Evolutionary conservation across 2,113 vertebrate species (phyloP).

Genomic region (Opisthocomus hoazin): DNA sequence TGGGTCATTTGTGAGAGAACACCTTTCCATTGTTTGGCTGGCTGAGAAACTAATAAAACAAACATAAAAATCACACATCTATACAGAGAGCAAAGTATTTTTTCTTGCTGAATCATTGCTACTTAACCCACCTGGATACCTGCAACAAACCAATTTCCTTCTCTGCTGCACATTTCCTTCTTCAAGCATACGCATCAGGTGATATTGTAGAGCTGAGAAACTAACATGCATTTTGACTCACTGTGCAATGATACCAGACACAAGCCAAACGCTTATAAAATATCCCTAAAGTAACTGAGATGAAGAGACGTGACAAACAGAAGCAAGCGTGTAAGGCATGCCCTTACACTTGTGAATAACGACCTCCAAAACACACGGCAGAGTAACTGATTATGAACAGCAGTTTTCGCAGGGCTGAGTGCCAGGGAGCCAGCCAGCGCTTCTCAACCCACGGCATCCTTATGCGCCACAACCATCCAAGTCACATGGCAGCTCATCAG

Average conservation of each 20-base stretch:
- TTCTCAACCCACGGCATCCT: fast-evolving
- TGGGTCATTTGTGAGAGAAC: not conserved
- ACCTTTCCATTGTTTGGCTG: not conserved
- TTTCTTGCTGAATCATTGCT: not conserved
- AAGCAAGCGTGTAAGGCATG: not conserved
- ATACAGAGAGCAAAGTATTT: not conserved
- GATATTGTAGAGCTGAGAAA: not conserved
- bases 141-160: not conserved
- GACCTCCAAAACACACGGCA: not conserved
- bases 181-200: not conserved
- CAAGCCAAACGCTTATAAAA: not conserved
- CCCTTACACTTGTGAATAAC: not conserved
- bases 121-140: not conserved
- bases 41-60: not conserved
- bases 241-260: not conserved
- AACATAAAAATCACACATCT: not conserved
- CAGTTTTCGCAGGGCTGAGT: not conserved
- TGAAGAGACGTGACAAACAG: not conserved
- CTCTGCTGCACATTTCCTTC: not conserved
- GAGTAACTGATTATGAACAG: not conserved
- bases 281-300: not conserved
- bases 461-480: not conserved
- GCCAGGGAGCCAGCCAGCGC: not conserved
- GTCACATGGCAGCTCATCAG: not conserved
- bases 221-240: not conserved